These are phyloP conservation scores for Drosophila tropicalis DNA, from an alignment of 1,140 invertebrate genomes.

Conservation along the genomic window DNA sequence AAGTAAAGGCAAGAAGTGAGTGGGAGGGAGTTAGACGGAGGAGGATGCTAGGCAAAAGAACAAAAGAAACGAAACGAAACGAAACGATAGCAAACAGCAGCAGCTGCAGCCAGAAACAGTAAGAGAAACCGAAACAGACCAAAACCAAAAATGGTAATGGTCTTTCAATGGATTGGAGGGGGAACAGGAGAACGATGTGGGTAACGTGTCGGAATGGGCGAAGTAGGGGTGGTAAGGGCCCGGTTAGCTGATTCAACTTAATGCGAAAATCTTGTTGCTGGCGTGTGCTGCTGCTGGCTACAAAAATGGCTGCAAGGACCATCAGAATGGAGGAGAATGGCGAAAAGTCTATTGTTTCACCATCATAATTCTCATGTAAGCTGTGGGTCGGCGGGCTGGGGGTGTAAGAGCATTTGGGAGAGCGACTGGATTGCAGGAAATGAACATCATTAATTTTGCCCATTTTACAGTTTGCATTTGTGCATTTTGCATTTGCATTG, in stretches of 20 bases:
- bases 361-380: constrained; percentile 81
- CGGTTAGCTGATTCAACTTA: constrained; percentile 56
- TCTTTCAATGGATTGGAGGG: constrained; percentile 42
- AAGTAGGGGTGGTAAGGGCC: background rate
- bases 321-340: constrained; percentile 41
- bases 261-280: constrained; percentile 79
- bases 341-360: constrained; percentile 78
- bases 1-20: constrained; percentile 37
- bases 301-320: constrained; percentile 39
- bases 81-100: constrained; percentile 29
- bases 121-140: constrained; percentile 30
- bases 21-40: background rate
- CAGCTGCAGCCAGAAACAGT: constrained; percentile 55
- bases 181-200: too few species aligned
- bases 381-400: constrained; percentile 39
- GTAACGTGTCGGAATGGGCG: background rate
- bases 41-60: constrained; percentile 23
- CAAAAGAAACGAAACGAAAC: constrained; percentile 71
- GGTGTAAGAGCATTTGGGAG: background rate
- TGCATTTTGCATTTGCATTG: constrained; percentile 77
- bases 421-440: constrained; percentile 57
- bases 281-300: constrained; percentile 52
- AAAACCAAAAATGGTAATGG: constrained; percentile 75
- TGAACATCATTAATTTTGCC: constrained; percentile 80
- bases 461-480: constrained; percentile 14